Conservation (phyloP, 2,797 vertebrate genomes). For the Spondyliosoma cantharus region DNA sequence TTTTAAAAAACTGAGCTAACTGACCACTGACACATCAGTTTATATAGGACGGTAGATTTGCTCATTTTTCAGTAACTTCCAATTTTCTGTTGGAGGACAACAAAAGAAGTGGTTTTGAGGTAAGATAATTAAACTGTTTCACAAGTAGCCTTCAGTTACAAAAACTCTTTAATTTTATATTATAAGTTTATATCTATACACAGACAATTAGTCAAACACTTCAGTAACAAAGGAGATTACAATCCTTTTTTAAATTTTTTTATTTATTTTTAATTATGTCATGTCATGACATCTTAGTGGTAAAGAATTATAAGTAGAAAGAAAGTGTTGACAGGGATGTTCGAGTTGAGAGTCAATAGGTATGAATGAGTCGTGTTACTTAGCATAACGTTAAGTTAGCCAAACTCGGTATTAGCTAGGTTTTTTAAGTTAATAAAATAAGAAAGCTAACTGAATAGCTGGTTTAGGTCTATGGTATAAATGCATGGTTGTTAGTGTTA, state of each 20-base stretch:
- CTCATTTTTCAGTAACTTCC: not conserved
- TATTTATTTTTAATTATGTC: not conserved
- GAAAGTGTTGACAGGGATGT: not conserved
- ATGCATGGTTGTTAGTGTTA: not conserved
- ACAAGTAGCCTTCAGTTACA: no score
- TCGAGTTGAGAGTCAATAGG: not conserved
- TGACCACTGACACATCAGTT: no score
- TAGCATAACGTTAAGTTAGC: not conserved
- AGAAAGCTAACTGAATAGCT: not conserved
- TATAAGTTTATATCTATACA: no score
- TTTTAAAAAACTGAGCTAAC: slow-evolving; percentile 35
- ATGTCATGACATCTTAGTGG: not conserved
- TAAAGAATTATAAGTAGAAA: not conserved
- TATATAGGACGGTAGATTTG: not conserved
- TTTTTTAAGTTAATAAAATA: not conserved
- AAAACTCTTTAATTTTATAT: no score
- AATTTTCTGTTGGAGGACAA: not conserved
- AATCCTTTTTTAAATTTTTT: no score
- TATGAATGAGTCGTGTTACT: not conserved
- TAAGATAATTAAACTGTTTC: slow-evolving; percentile 20
- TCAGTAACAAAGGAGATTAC: not conserved
- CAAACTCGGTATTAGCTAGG: not conserved
- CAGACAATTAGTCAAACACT: no score
- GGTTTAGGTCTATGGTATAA: not conserved
- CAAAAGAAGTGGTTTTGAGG: slow-evolving; percentile 7